Evolutionary conservation across 2,888 invertebrate genomes (phyloP), one percentile per base, ranked within the genome.

Genomic region (Spisula subtruncata): DNA sequence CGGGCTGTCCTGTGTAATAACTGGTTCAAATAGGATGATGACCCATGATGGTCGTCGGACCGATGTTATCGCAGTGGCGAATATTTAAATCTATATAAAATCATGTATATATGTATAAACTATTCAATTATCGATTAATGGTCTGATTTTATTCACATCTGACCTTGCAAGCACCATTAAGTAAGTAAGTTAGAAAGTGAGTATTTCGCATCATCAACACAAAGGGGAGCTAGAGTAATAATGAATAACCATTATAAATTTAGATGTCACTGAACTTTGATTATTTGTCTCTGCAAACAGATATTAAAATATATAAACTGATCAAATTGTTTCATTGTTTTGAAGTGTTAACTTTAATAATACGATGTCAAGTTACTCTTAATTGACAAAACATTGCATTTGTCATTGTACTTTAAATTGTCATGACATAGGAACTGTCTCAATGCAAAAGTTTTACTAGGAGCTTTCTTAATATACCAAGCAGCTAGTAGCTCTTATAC

Each of bases 101-200:
- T n/a, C 75, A 32, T 75, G 25, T 25, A 35, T 75, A 12, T 32
- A 32, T n/a, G n/a, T n/a, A n/a, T n/a, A n/a, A n/a, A n/a, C n/a
- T 75, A 25, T 75, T 18, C 32, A 75, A 75, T 75, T 32, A 35
- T 75, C 35, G 75, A 75, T 35, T 32, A 75, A 32, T 32, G 75
- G 16, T 35, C 32, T 75, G 75, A 18, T 32, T 16, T 75, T 32
- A 75, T 75, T 32, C 32, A 14, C 75, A 75, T 75, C 75, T 75
- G 75, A 75, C 75, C 75, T 75, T n/a, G n/a, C n/a, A n/a, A n/a
- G n/a, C n/a, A n/a, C n/a, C n/a, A n/a, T n/a, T n/a, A n/a, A n/a
- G n/a, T n/a, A n/a, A n/a, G n/a, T n/a, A n/a, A n/a, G n/a, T n/a
- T n/a, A n/a, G n/a, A n/a, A n/a, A n/a, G n/a, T n/a, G n/a, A 75